Evolutionary conservation across 2,113 vertebrate genomes (phyloP).

Genomic region (Sialia sialis): DNA sequence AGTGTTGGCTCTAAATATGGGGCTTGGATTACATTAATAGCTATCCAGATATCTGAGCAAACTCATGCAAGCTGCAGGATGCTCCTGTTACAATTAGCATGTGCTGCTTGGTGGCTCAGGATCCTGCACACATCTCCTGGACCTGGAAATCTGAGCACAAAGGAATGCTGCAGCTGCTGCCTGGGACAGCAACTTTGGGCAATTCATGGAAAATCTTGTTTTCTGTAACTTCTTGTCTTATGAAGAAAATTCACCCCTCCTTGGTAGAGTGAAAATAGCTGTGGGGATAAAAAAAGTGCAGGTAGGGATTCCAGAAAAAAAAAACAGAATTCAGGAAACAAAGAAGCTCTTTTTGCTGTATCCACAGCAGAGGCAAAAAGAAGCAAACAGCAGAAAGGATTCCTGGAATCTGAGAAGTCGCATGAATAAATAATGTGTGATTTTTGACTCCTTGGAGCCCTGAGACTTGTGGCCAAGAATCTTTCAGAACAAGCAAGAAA

Average conservation of each 20-base stretch:
- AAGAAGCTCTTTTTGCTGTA: neutral
- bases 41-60: neutral
- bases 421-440: neutral
- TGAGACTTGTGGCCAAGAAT: neutral
- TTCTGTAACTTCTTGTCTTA: neutral
- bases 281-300: neutral
- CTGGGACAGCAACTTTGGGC: neutral
- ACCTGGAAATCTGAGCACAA: neutral
- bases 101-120: neutral
- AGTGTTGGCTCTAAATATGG: neutral
- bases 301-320: neutral
- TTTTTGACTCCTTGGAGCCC: neutral
- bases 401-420: neutral
- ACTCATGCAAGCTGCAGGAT: neutral
- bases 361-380: neutral
- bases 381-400: neutral
- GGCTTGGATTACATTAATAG: neutral
- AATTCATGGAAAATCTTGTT: neutral
- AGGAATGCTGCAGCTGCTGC: neutral
- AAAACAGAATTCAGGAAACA: neutral
- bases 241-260: neutral
- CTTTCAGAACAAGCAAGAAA: neutral
- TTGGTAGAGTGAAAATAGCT: neutral
- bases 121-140: neutral
- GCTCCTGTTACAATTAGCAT: fast-evolving